Evolutionary conservation across 1,140 invertebrate genomes (phyloP).

Genomic region (Pinna nobilis): DNA sequence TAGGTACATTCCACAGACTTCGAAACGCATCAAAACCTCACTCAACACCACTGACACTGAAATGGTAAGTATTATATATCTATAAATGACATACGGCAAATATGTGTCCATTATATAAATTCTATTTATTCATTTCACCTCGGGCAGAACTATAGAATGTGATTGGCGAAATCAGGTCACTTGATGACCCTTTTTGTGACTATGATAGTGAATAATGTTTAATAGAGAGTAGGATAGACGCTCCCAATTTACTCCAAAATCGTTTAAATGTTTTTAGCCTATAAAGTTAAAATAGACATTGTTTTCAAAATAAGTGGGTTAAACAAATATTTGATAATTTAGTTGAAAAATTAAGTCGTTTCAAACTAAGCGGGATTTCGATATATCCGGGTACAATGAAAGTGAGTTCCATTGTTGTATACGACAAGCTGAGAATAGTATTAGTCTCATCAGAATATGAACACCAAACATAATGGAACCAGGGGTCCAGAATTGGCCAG

Average conservation of each 20-base stretch:
- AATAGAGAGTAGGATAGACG: background rate
- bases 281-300: background rate
- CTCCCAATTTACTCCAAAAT: background rate
- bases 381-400: too few species aligned
- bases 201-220: background rate
- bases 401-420: too few species aligned
- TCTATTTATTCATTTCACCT: background rate
- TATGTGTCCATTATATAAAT: background rate
- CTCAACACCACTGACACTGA: constrained; percentile 78
- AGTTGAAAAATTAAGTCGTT: too few species aligned
- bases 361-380: too few species aligned
- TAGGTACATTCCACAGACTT: constrained; percentile 21
- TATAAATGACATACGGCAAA: background rate
- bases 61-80: constrained; percentile 70
- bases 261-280: background rate
- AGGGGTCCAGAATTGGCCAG: too few species aligned
- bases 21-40: constrained; percentile 73
- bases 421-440: too few species aligned
- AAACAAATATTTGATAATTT: too few species aligned
- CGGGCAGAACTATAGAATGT: background rate
- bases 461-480: too few species aligned
- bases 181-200: background rate
- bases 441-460: too few species aligned
- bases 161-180: background rate
- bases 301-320: too few species aligned